These are phyloP conservation scores for Leucoma salicis DNA, from an alignment of 2,888 invertebrate genomes.

Conservation along the genomic window DNA sequence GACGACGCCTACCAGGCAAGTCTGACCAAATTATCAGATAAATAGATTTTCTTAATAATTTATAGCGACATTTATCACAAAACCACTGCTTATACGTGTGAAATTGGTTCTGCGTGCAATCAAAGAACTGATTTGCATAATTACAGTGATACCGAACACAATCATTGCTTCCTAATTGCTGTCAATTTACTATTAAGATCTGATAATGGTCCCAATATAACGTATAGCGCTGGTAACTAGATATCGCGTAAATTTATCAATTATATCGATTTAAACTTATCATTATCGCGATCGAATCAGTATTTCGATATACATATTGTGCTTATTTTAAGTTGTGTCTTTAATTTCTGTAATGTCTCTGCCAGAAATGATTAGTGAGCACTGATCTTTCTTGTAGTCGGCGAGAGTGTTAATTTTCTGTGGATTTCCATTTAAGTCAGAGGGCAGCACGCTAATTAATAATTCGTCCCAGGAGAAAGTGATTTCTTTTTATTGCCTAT, in stretches of 20 bases:
- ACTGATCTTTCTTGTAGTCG: no score
- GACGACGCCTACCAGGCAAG: slow-evolving; percentile 22
- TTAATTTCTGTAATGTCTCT: no score
- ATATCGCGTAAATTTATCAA: slow-evolving; percentile 7
- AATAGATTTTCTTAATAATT: slow-evolving; percentile 39
- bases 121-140: slow-evolving; percentile 64
- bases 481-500: no score
- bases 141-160: slow-evolving; percentile 42
- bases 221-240: slow-evolving; percentile 15
- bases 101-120: slow-evolving; percentile 54
- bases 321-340: no score
- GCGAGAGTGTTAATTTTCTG: no score
- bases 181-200: slow-evolving; percentile 57
- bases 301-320: no score
- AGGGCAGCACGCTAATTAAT: no score
- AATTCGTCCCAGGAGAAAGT: no score
- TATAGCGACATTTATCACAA: slow-evolving; percentile 46
- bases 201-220: slow-evolving; percentile 24
- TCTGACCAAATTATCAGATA: slow-evolving; percentile 24
- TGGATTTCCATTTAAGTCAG: no score
- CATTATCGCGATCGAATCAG: no score
- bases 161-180: slow-evolving; percentile 63
- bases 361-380: no score
- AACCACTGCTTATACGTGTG: slow-evolving; percentile 28
- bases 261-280: no score